Evolutionary conservation across 2,113 vertebrate genomes (phyloP).

Genomic region (Otis tarda): DNA sequence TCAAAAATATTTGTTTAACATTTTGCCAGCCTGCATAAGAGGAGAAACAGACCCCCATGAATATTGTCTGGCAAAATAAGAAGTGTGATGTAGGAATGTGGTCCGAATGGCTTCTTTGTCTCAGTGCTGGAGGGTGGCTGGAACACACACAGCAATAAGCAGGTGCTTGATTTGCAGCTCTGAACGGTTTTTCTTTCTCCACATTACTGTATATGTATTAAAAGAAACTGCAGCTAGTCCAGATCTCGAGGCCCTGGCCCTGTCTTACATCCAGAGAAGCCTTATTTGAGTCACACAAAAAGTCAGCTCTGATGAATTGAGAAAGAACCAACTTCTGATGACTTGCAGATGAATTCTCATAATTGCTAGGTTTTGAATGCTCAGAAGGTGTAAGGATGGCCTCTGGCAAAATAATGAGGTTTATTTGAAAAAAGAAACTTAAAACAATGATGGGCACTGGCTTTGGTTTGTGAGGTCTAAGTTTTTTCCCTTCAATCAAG

Average conservation of each 20-base stretch:
- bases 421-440: not conserved
- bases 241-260: not conserved
- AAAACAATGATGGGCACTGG: rapidly evolving
- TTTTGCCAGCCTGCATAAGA: conserved; percentile 43
- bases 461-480: not conserved
- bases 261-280: not conserved
- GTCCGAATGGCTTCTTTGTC: conserved; percentile 54
- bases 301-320: not conserved
- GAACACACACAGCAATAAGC: conserved; percentile 21
- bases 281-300: not conserved
- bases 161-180: conserved; percentile 28
- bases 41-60: conserved; percentile 38
- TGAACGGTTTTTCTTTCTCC: not conserved
- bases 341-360: not conserved
- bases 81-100: not conserved
- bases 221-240: not conserved
- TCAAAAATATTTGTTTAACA: conserved; percentile 61
- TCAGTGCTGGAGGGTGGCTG: not conserved
- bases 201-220: rapidly evolving
- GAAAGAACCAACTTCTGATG: not conserved
- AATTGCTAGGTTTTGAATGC: not conserved
- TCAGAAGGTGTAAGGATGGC: not conserved
- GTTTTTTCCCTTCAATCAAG: not conserved
- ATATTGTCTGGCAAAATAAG: conserved; percentile 54
- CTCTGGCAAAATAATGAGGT: not conserved